Base-by-base conservation (phyloP, 2,797 vertebrate genomes). In the Linurgus olivaceus region DNA sequence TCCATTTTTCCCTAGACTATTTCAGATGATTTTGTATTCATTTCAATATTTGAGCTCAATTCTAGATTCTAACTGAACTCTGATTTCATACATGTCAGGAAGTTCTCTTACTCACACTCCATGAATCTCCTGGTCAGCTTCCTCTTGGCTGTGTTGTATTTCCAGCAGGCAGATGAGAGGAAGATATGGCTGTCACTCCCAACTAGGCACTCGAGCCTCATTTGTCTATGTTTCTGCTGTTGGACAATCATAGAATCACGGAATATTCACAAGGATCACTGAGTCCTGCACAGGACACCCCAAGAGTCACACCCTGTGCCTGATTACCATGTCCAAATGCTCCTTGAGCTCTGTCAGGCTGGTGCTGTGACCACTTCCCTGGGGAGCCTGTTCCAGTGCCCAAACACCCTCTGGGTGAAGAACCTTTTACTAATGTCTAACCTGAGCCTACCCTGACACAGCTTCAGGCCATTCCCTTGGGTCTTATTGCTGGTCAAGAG, bases 351-450 rank as follows among this genome's bases (percentile, higher is more conserved):
- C 31, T 42, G 31, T 0, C 28, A 70, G 48, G 24, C 13, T 55
- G n/a, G 11, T 16, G 13, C 19, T 3, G 42, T 10, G 70, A 48
- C 7, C 18, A 7, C 9, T 3, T 3, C 26, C 15, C 16, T 21
- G 35, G 11, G 5, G 13, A 68, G 5, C 23, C 47, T 38, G 13
- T 33, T 25, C 31, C 44, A 29, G 14, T 33, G 17, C 17, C 50
- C 37, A 70, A 0, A 0, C 37, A 62, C 8, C 5, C 19, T 23
- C 17, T 55, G 57, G 17, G 9, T 29, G 14, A 70, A 33, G 5
- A 70, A 25, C 4, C 5, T 55, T 25, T 50, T 6, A 3, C 26
- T 7, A 1, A 15, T 8, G 13, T 3, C 1, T 37, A 81, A 0
- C 19, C 11, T 15, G 11, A 62, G 42, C 4, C 7, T 68, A 18